These are phyloP conservation scores for Urocolius indicus DNA, from an alignment of 2,113 vertebrate species.

Conservation along the genomic window DNA sequence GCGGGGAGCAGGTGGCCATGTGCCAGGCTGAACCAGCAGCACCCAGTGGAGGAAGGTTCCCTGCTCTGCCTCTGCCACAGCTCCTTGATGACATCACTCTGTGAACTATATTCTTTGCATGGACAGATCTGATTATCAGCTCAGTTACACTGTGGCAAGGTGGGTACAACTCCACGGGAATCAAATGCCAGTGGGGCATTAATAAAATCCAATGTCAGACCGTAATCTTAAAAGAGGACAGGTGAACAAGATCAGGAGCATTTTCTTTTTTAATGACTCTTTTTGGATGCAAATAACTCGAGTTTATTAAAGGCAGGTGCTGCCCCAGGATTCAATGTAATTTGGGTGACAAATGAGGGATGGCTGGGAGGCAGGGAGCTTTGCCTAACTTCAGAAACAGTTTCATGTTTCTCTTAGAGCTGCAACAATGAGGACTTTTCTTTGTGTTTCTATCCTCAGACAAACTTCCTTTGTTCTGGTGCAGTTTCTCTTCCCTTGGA, in stretches of 20 bases:
- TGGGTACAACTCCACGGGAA: not conserved
- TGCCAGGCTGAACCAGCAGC: not conserved
- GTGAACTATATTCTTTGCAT: not conserved
- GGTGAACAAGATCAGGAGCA: not conserved
- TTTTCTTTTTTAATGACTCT: not conserved
- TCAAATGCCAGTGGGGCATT: not conserved
- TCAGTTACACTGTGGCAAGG: not conserved
- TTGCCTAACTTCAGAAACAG: conserved; percentile 24
- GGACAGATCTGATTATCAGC: not conserved
- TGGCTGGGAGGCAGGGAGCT: not conserved
- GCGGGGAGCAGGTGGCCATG: not conserved
- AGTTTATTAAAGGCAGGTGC: conserved; percentile 18
- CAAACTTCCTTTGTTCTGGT: conserved; percentile 70
- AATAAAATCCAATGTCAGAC: not conserved
- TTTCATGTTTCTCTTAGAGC: conserved; percentile 9
- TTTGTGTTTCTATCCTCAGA: conserved; percentile 48
- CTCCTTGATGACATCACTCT: not conserved
- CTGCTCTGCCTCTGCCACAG: not conserved
- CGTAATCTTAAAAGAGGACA: not conserved
- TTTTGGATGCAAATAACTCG: conserved; percentile 36
- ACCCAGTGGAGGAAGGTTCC: not conserved
- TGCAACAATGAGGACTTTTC: conserved; percentile 35
- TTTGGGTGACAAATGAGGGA: conserved; percentile 56
- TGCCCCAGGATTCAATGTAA: not conserved
- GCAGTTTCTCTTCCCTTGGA: conserved; percentile 55